phyloP scores from a whole-genome alignment of 1,140 invertebrate species.

The Zaprionus africanus region DNA sequence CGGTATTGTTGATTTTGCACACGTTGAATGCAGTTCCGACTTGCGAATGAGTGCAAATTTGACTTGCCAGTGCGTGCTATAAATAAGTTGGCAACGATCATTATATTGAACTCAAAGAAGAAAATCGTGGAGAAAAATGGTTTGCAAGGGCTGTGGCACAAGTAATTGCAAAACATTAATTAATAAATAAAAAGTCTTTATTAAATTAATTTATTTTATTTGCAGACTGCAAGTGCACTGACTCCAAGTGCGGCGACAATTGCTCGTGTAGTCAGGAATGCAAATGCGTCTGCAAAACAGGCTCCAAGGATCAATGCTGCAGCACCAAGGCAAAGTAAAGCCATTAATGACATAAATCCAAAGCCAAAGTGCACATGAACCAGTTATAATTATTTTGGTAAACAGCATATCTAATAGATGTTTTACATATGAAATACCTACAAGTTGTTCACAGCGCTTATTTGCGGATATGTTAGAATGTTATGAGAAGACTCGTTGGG shows the following conservation, averaged over 20 bases:
- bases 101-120: neutral
- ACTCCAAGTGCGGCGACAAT: slow-evolving; percentile 67
- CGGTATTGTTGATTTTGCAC: slow-evolving; percentile 67
- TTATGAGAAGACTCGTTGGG: neutral
- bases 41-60: slow-evolving; percentile 43
- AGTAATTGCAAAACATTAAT: slow-evolving; percentile 47
- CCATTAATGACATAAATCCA: neutral
- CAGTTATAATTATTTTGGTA: too few relatives aligned
- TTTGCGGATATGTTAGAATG: too few relatives aligned
- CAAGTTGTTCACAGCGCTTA: too few relatives aligned
- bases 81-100: slow-evolving; percentile 11
- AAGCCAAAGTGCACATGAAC: neutral
- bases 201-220: neutral
- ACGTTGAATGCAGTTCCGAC: slow-evolving; percentile 26
- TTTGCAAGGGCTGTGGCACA: slow-evolving; percentile 63
- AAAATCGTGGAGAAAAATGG: slow-evolving; percentile 44
- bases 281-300: slow-evolving; percentile 63
- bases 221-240: slow-evolving; percentile 68
- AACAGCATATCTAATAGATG: too few relatives aligned
- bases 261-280: slow-evolving; percentile 63
- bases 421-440: too few relatives aligned
- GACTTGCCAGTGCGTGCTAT: slow-evolving; percentile 33
- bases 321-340: slow-evolving; percentile 39
- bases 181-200: neutral
- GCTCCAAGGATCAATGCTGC: slow-evolving; percentile 68